phyloP scores from a whole-genome alignment of 1,140 invertebrate genomes.

The Patella vulgata region DNA sequence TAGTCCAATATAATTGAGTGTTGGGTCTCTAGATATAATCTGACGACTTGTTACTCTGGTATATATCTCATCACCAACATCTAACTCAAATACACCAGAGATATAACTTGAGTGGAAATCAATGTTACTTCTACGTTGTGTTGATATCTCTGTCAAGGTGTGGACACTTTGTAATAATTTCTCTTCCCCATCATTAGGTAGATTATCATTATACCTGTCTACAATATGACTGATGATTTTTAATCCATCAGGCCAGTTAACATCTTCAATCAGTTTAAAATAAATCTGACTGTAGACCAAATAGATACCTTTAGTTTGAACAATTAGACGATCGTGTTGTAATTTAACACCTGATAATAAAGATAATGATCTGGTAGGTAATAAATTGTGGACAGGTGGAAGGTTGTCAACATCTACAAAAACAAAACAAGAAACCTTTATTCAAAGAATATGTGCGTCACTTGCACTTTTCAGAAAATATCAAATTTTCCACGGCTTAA shows the following conservation, averaged over 20 bases:
- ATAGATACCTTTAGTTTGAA: constrained; percentile 6
- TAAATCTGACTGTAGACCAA: constrained; percentile 2
- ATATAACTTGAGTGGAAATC: constrained; percentile 3
- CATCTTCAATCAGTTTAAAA: not conserved
- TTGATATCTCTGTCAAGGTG: not conserved
- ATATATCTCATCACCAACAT: not conserved
- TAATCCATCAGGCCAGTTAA: not conserved
- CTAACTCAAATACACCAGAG: constrained; percentile 1
- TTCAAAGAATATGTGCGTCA: too few relatives aligned
- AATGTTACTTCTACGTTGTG: not conserved
- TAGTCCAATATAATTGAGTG: constrained; percentile 1
- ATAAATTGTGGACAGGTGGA: too few relatives aligned
- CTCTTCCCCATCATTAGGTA: constrained; percentile 4
- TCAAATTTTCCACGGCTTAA: too few relatives aligned
- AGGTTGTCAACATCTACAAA: too few relatives aligned
- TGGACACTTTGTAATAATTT: not conserved
- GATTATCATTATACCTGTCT: not conserved
- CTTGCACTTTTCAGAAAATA: too few relatives aligned
- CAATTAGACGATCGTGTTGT: not conserved
- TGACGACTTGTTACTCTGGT: not conserved
- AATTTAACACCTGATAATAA: not conserved
- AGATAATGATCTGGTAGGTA: constrained; percentile 1
- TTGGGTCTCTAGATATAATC: not conserved
- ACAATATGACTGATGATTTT: not conserved
- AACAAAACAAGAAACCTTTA: too few relatives aligned